Conservation (phyloP, 2,888 invertebrate genomes). For the Mesorhabditis belari region DNA sequence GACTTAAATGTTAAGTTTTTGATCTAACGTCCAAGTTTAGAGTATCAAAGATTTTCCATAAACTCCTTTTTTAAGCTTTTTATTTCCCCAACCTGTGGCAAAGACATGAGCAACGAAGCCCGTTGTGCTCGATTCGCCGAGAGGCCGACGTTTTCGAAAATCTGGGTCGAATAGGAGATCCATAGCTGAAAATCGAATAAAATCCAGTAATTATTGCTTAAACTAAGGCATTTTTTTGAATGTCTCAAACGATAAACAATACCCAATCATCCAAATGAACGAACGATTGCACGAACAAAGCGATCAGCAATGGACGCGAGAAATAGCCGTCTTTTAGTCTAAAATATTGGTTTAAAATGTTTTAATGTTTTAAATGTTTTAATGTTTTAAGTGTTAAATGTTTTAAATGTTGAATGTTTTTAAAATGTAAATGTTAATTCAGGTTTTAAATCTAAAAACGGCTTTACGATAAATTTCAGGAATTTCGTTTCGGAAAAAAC, state of each 20-base stretch:
- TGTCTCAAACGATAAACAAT: not conserved
- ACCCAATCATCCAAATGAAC: slow-evolving; percentile 50
- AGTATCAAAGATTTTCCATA: no score
- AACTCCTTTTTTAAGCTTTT: no score
- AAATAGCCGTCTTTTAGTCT: slow-evolving; percentile 30
- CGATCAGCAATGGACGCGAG: slow-evolving; percentile 37
- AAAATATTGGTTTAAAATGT: no score
- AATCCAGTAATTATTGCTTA: not conserved
- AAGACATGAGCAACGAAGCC: slow-evolving; percentile 37
- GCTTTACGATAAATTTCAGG: no score
- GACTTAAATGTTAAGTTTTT: no score
- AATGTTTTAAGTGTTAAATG: no score
- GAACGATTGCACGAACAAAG: slow-evolving; percentile 37
- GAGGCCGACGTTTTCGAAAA: slow-evolving; percentile 40
- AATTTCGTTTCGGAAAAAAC: no score
- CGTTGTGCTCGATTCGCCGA: slow-evolving; percentile 27
- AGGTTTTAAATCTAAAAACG: no score
- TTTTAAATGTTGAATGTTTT: no score
- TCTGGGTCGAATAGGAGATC: slow-evolving; percentile 47
- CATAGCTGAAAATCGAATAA: slow-evolving; percentile 39
- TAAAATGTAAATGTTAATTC: no score
- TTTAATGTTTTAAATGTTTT: no score
- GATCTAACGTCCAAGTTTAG: no score
- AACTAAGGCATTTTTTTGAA: not conserved
- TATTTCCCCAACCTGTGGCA: slow-evolving; percentile 33